Evolutionary conservation across 2,113 vertebrate species (phyloP), one percentile per base, ranked within the genome.

Genomic region (Vidua macroura): DNA sequence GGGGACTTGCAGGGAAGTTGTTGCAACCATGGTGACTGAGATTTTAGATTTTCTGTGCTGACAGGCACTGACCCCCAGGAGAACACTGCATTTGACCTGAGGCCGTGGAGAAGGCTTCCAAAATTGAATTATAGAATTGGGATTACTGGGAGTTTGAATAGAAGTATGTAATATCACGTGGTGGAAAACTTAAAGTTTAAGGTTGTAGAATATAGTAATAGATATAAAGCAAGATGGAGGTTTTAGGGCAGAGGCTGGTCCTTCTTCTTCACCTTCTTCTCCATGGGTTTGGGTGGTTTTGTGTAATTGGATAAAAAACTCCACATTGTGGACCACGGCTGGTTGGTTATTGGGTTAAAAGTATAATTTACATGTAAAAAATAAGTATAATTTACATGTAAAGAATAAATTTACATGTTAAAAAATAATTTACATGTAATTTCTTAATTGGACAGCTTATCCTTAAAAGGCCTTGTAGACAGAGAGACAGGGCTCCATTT

Each of bases 241-340:
- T 60, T 60, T 27, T 18, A 27, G 24, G 11, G 11, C 1, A 1
- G 35, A 27, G 2, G 11, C 24, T 60, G 15, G 0, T 37, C 24
- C 35, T 37, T 60, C 33, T 16, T 24, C 58, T 59, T 17, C 35
- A 60, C 16, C 11, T 60, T 60, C n/a, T 37, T 25, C 58, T 60
- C 35, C 23, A 18, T 37, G 35, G 58, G 11, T 37, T 60, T 60
- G 15, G 58, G 35, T 27, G n/a, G 58, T 37, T 37, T 37, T 27
- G 24, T 37, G 58, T 37, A 8, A 18, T 12, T 37, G 23, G n/a
- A 60, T 60, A 6, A 60, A 17, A 56, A 60, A 60, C 15, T 12
- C 2, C 15, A 12, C 58, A 37, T 27, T 18, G 24, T 1, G 2
- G 58, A 7, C 16, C 16, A 27, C 0, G 8, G 35, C 11, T 27